Evolutionary conservation across 2,888 invertebrate species (phyloP).

Genomic region (Lampropteryx suffumata): DNA sequence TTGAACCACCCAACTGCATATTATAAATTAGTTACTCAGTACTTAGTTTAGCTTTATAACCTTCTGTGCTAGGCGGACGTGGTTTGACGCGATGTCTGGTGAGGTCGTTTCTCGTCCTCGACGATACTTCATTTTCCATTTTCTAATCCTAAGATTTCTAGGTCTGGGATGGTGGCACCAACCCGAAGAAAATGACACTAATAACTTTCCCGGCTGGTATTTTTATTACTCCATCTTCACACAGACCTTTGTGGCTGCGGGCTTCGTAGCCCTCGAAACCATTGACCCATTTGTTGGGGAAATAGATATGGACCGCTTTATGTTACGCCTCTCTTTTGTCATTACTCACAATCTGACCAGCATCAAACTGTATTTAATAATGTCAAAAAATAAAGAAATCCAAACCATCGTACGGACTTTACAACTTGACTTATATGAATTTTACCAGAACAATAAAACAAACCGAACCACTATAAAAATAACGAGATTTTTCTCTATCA

Average conservation of each 20-base stretch:
- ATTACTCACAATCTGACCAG: conserved; percentile 73
- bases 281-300: conserved; percentile 74
- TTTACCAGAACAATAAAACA: conserved; percentile 62
- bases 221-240: conserved; percentile 67
- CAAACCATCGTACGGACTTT: conserved; percentile 67
- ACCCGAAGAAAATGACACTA: conserved; percentile 62
- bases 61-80: not conserved
- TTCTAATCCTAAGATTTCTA: conserved; percentile 59
- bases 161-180: conserved; percentile 78
- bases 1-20: no score
- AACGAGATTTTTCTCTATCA: conserved; percentile 58
- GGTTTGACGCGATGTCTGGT: conserved; percentile 33
- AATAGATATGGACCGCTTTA: conserved; percentile 72
- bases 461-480: conserved; percentile 57
- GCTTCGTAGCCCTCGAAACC: conserved; percentile 74
- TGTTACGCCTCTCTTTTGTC: conserved; percentile 77
- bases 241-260: conserved; percentile 67
- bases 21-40: no score
- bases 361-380: conserved; percentile 71
- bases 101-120: conserved; percentile 43
- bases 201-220: conserved; percentile 67
- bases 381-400: conserved; percentile 66
- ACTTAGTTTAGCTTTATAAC: not conserved
- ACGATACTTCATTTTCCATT: conserved; percentile 66
- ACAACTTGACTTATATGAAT: conserved; percentile 61